Conservation (phyloP, 2,797 vertebrate species). For the Sphenodon punctatus region DNA sequence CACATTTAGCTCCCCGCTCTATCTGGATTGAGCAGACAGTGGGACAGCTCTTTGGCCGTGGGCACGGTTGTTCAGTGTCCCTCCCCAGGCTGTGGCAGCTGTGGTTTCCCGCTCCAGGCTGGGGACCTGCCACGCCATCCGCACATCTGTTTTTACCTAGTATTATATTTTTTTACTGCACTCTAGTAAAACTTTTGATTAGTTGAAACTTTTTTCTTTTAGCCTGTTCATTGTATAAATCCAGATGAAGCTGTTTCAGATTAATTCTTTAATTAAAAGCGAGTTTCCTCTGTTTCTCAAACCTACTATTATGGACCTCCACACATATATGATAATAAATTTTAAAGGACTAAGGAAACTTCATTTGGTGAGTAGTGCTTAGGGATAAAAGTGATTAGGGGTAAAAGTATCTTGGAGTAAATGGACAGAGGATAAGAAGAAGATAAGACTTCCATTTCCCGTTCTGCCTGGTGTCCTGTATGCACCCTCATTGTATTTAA, state of each 20-base stretch:
- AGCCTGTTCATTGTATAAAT: neutral
- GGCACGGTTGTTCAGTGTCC: no score
- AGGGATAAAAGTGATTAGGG: no score
- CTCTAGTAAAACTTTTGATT: neutral
- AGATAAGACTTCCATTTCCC: neutral
- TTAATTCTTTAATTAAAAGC: neutral
- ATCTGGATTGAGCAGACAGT: no score
- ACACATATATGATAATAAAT: neutral
- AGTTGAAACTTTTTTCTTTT: neutral
- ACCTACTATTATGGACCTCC: neutral
- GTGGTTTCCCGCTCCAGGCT: no score
- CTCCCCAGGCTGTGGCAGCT: no score
- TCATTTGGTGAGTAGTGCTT: neutral
- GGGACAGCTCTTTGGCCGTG: no score
- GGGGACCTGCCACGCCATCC: no score
- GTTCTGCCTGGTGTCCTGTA: neutral
- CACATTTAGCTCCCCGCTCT: no score
- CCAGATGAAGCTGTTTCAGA: neutral
- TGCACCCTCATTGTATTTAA: no score
- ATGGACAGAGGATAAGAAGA: neutral
- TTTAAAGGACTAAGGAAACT: neutral
- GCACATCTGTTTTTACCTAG: no score
- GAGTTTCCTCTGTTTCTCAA: neutral
- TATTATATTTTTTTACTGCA: neutral
- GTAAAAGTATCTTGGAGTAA: neutral